phyloP scores from a whole-genome alignment of 2,888 invertebrate species.

The Cinara cedri region DNA sequence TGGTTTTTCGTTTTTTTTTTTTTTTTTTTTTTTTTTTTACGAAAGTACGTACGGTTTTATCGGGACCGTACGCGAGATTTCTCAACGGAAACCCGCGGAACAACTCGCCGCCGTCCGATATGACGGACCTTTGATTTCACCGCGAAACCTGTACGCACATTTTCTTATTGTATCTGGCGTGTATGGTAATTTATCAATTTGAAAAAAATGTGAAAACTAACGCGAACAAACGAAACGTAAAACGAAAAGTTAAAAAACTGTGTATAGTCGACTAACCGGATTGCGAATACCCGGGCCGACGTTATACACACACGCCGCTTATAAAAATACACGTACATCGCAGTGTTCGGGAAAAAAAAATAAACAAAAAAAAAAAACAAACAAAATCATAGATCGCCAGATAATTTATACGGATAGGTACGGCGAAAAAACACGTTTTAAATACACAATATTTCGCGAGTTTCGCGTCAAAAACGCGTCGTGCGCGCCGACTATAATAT shows the following conservation, averaged over 20 bases:
- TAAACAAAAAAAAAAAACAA: too few species aligned
- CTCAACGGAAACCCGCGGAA: neutral
- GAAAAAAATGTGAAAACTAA: slow-evolving; percentile 18
- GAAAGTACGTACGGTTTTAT: neutral
- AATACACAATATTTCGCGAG: neutral
- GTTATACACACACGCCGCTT: too few species aligned
- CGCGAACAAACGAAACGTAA: slow-evolving; percentile 12
- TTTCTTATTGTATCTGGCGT: too few species aligned
- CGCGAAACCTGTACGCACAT: neutral
- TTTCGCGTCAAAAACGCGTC: too few species aligned
- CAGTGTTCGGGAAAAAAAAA: too few species aligned
- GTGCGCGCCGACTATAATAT: too few species aligned
- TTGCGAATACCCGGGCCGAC: slow-evolving; percentile 3
- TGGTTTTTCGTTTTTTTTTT: too few species aligned
- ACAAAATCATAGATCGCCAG: neutral
- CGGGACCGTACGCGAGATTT: neutral
- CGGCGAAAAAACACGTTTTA: slow-evolving; percentile 15
- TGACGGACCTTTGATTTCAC: slow-evolving; percentile 25
- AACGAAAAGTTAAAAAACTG: neutral
- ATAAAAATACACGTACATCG: too few species aligned
- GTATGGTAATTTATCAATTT: neutral
- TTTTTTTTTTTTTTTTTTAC: too few species aligned
- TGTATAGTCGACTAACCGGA: slow-evolving; percentile 26
- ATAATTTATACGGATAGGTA: neutral
- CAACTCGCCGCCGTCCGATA: neutral